These are phyloP conservation scores for Mesorhabditis spiculigera DNA, from an alignment of 2,888 invertebrate species.

Conservation along the genomic window DNA sequence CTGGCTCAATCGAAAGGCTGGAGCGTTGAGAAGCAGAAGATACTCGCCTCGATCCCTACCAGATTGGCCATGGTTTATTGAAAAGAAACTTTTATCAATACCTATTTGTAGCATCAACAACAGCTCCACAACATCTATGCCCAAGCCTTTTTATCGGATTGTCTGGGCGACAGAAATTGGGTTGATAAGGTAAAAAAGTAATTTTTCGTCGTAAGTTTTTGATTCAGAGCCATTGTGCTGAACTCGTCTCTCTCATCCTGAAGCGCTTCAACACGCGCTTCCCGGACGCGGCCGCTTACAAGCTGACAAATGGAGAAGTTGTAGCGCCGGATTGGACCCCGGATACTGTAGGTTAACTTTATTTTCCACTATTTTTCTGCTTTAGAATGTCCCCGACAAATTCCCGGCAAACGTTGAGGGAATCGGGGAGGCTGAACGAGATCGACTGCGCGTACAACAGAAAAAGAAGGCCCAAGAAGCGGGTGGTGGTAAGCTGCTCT, in stretches of 20 bases:
- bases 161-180: neutral
- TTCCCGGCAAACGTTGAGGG: neutral
- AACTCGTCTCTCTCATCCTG: slow-evolving; percentile 1
- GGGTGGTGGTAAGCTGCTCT: too few species aligned
- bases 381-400: slow-evolving; percentile 4
- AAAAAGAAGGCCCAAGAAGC: neutral
- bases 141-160: neutral
- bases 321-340: neutral
- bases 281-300: neutral
- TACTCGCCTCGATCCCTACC: neutral
- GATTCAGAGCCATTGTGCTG: neutral
- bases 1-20: neutral
- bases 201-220: neutral
- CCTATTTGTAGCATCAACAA: neutral
- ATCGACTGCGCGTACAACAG: neutral
- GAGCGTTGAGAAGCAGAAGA: neutral
- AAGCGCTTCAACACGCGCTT: neutral
- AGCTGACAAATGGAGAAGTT: neutral
- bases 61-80: neutral
- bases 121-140: neutral
- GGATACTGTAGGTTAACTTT: neutral
- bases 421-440: neutral
- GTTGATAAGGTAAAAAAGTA: neutral
- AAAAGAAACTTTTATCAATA: neutral
- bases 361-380: neutral